These are phyloP conservation scores for Lasioglossum malachurum DNA, from an alignment of 2,888 invertebrate species.

Conservation along the genomic window DNA sequence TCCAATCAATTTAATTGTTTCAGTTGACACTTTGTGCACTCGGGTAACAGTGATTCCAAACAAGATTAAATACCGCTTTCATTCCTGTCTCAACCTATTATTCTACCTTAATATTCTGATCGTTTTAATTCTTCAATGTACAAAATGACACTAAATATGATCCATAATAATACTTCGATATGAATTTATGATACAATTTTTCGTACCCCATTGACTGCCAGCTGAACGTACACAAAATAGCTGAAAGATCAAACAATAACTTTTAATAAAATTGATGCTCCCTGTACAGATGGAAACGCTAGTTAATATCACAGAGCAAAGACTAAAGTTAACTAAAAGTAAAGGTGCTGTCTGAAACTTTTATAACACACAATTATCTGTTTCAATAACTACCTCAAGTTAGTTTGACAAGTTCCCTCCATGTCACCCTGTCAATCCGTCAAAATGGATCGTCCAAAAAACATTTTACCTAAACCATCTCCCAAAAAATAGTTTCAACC, in stretches of 20 bases:
- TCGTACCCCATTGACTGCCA: too few relatives aligned
- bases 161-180: background rate
- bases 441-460: background rate
- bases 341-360: background rate
- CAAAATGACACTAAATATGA: background rate
- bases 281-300: background rate
- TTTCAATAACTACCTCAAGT: too few relatives aligned
- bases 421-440: background rate
- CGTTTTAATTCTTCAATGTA: background rate
- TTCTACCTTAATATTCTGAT: background rate
- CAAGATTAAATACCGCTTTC: background rate
- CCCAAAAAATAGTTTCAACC: too few relatives aligned
- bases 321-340: background rate
- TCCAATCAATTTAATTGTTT: constrained; percentile 10
- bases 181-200: background rate
- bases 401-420: too few relatives aligned
- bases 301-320: background rate
- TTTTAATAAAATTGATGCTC: background rate
- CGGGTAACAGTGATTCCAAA: background rate
- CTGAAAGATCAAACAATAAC: too few relatives aligned
- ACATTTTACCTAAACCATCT: background rate
- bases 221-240: too few relatives aligned
- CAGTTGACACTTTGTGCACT: background rate
- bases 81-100: background rate
- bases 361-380: too few relatives aligned